Evolutionary conservation across 1,140 invertebrate species (phyloP).

Genomic region (Ceratoteleas bidentatus): DNA sequence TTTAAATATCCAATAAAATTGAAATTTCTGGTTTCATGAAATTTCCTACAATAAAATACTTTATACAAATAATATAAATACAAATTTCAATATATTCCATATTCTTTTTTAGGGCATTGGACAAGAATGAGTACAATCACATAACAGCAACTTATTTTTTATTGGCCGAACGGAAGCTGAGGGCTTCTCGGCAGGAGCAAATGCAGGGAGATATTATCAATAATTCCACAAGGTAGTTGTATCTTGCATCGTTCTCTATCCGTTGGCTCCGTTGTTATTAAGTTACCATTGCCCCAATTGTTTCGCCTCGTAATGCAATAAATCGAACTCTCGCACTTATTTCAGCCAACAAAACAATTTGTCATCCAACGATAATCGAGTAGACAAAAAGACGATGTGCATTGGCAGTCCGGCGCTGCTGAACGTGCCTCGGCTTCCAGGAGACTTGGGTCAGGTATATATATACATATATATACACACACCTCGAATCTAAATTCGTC

Average conservation of each 20-base stretch:
- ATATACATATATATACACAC: not conserved
- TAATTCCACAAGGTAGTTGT: conserved; percentile 71
- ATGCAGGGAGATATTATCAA: conserved; percentile 77
- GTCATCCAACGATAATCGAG: conserved; percentile 72
- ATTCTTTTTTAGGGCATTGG: conserved; percentile 87
- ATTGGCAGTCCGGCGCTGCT: conserved; percentile 80
- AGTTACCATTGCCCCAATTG: no score
- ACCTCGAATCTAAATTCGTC: no score
- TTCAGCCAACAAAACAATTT: conserved; percentile 72
- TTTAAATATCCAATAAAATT: no score
- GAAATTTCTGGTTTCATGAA: no score
- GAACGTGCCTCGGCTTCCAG: conserved; percentile 83
- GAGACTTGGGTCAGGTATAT: conserved; percentile 83
- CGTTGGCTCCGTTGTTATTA: no score
- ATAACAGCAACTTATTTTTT: conserved; percentile 99
- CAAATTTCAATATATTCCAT: no score
- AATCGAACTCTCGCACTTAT: conserved; percentile 1
- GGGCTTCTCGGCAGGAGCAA: conserved; percentile 86
- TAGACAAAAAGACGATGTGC: conserved; percentile 78
- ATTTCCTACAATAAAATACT: no score
- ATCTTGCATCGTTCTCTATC: no score
- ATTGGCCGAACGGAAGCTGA: conserved; percentile 95
- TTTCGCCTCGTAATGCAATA: no score
- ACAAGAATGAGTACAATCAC: conserved; percentile 98
- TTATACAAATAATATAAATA: not conserved